Percentiles rank a stretch among this genome's conserved stretches.
phyloP scores from a whole-genome alignment of 2,113 vertebrate genomes.

The Pithys albifrons region DNA sequence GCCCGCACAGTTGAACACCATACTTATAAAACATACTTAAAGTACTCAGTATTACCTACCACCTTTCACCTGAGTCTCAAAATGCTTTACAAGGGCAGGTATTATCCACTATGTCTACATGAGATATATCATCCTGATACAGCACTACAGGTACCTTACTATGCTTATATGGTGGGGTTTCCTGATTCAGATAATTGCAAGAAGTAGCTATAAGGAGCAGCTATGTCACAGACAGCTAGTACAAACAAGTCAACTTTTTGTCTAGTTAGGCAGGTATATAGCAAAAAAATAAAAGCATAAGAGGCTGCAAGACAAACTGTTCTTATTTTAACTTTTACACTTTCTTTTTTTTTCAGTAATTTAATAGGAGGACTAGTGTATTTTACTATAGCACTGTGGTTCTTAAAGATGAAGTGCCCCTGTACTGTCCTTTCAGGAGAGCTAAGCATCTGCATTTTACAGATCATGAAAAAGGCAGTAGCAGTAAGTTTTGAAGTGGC shows the following conservation, averaged over 20 bases:
- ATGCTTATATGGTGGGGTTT: not conserved
- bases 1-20: not conserved
- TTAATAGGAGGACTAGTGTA: not conserved
- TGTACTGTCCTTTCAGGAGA: not conserved
- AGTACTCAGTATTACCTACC: not conserved
- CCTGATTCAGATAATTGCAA: not conserved
- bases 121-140: not conserved
- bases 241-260: not conserved
- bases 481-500: not conserved
- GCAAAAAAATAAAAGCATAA: not conserved
- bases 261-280: not conserved
- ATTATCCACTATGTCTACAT: not conserved
- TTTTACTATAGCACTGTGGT: not conserved
- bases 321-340: not conserved
- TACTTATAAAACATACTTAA: not conserved
- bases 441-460: not conserved
- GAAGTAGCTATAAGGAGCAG: not conserved
- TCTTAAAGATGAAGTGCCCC: not conserved
- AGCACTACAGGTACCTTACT: not conserved
- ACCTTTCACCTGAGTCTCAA: not conserved
- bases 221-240: not conserved
- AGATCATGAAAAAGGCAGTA: not conserved
- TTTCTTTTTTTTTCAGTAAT: not conserved
- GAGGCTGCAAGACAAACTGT: not conserved
- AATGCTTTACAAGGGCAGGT: not conserved